A percentile compares a stretch with the other conserved stretches of the same genome.
These are phyloP conservation scores for Mormyrus hasselquistii DNA, from an alignment of 2,797 vertebrate species.

Conservation along the genomic window DNA sequence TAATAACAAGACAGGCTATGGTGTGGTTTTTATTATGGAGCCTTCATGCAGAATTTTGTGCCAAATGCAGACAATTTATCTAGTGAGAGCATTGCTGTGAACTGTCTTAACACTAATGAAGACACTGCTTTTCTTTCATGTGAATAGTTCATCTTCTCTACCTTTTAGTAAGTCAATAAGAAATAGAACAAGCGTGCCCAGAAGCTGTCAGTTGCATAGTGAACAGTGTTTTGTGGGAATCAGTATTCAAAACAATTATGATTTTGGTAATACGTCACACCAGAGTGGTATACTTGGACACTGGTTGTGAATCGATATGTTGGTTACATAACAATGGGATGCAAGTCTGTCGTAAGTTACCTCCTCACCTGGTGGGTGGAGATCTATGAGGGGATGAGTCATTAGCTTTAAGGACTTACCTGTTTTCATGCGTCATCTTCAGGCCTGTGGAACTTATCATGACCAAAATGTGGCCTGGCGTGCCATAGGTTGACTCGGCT, in stretches of 20 bases:
- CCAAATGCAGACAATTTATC: conserved; percentile 1
- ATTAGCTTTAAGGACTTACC: not conserved
- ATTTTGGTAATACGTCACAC: not conserved
- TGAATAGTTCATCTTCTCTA: not conserved
- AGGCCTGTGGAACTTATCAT: not conserved
- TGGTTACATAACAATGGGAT: not conserved
- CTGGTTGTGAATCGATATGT: not conserved
- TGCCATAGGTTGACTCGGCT: not conserved
- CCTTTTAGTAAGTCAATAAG: not conserved
- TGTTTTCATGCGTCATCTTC: not conserved
- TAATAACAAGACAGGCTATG: not conserved
- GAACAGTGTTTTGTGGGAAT: not conserved
- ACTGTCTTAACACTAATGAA: not conserved
- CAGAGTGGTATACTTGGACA: not conserved
- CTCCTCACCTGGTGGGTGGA: not conserved
- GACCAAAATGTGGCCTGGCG: not conserved
- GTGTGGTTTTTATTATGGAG: conserved; percentile 2
- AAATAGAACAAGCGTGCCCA: not conserved
- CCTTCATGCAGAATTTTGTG: conserved; percentile 3
- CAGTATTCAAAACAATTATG: not conserved
- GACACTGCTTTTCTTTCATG: not conserved
- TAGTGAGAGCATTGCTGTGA: not conserved
- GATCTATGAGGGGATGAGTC: not conserved
- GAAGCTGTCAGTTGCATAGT: not conserved
- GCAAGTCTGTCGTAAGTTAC: not conserved